Conservation (phyloP, 2,113 vertebrate species). For the Pogona vitticeps region DNA sequence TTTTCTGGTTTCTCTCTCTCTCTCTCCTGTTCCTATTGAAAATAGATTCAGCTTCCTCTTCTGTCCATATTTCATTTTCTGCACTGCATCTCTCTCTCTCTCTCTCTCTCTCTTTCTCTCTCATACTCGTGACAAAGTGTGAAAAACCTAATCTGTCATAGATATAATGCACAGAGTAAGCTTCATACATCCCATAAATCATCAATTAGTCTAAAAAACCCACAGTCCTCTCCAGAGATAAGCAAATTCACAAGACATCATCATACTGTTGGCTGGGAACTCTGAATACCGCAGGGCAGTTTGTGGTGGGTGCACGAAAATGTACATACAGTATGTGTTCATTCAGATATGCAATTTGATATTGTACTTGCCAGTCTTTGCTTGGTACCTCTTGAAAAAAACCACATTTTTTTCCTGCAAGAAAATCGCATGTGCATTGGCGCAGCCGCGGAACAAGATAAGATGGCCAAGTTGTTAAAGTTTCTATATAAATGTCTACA, state of each 20-base stretch:
- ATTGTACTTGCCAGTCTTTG: not conserved
- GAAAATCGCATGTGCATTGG: not conserved
- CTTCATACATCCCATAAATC: conserved; percentile 29
- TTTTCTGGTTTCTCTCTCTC: not conserved
- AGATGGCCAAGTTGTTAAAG: not conserved
- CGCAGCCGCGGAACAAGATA: not conserved
- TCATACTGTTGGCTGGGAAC: not conserved
- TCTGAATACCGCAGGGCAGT: not conserved
- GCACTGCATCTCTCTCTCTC: not conserved
- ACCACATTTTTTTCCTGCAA: not conserved
- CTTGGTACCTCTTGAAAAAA: not conserved
- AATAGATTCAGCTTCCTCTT: not conserved
- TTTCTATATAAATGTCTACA: not conserved
- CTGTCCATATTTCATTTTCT: not conserved
- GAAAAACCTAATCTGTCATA: conserved; percentile 21
- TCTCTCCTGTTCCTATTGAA: not conserved
- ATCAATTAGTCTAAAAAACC: conserved; percentile 19
- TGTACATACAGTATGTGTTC: not conserved
- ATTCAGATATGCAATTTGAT: not conserved
- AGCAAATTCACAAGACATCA: conserved; percentile 9
- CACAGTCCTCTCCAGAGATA: not conserved
- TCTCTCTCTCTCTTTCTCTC: not conserved
- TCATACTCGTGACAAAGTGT: conserved; percentile 3
- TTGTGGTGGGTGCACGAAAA: not conserved
- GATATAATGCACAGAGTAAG: conserved; percentile 16